Evolutionary conservation across 2,888 invertebrate genomes (phyloP), one percentile per base, ranked within the genome.

Genomic region (Itoplectis maculator): DNA sequence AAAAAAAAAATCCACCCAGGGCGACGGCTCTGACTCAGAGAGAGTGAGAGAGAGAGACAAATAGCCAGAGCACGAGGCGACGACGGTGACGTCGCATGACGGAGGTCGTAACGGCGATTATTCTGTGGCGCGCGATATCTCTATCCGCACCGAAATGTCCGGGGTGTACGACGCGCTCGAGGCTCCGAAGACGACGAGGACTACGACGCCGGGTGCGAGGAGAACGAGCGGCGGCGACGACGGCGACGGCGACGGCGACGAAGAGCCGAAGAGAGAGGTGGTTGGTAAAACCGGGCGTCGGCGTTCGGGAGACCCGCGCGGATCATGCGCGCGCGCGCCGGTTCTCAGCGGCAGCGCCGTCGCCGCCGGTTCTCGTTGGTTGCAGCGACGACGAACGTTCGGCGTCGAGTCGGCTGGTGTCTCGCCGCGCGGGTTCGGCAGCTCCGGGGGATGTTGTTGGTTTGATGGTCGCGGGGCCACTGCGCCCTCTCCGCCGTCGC

Each of bases 401-500:
- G 72, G 35, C 72, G 13, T 15, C 40, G n/a, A 4, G 15, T 15
- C 13, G 2, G 11, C 1, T 35, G 66, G 3, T 29, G 3, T 29
- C 2, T 13, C 15, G 75, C 74, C 69, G 73, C 68, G 23, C 68
- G 59, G 3, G 29, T 29, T 29, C 29, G 65, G 69, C 23, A 66
- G 80, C 83, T 84, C 78, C 72, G 79, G 90, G 82, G 90, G 82
- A 79, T 92, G 93, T 92, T 92, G 92, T 91, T 92, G 91, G 93
- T 92, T 92, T 92, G 92, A 91, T 93, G 93, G 93, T 93, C 93
- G 91, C 94, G 94, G 94, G 94, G 94, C 94, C 91, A 92, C 92
- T 93, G 92, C 92, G 92, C 93, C 92, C 93, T 93, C 92, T 92
- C 94, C 94, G 93, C 93, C 93, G 93, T 92, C 93, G 93, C 95